Evolutionary conservation across 2,888 invertebrate species (phyloP).

Genomic region (Biston betularia): DNA sequence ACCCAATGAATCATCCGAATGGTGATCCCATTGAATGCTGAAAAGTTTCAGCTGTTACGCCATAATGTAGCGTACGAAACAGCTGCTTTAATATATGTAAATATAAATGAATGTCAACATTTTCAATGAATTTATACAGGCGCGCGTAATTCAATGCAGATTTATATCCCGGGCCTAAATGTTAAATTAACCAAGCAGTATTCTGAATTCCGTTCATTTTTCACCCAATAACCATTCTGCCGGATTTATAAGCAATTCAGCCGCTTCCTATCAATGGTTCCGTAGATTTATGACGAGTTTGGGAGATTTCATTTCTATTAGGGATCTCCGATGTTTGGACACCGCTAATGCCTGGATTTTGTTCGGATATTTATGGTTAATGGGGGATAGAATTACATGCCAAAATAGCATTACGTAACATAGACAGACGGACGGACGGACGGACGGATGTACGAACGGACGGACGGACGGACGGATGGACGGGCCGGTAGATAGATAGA

Average conservation of each 20-base stretch:
- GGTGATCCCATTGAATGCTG: no score
- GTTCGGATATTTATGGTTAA: conserved; percentile 21
- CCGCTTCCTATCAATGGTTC: conserved; percentile 55
- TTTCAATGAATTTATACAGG: conserved; percentile 4
- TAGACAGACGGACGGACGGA: not conserved
- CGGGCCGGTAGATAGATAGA: no score
- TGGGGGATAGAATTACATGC: not conserved
- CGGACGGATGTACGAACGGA: not conserved
- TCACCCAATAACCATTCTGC: conserved; percentile 61
- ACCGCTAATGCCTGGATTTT: conserved; percentile 15
- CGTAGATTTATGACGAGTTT: conserved; percentile 57
- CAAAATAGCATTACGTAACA: not conserved
- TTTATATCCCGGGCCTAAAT: conserved; percentile 44
- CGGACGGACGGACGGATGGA: not conserved
- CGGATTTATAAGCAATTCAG: conserved; percentile 65
- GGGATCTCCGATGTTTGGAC: conserved; percentile 34
- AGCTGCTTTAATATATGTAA: not conserved
- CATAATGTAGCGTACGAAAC: no score
- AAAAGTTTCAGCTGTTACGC: no score
- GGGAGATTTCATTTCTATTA: conserved; percentile 62
- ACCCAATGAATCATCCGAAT: no score
- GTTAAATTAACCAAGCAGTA: conserved; percentile 55
- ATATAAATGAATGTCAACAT: not conserved
- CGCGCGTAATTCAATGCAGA: conserved; percentile 18
- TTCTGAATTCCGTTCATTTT: conserved; percentile 56